These are phyloP conservation scores for Drosophila tripunctata DNA, from an alignment of 2,888 invertebrate species.

Conservation along the genomic window DNA sequence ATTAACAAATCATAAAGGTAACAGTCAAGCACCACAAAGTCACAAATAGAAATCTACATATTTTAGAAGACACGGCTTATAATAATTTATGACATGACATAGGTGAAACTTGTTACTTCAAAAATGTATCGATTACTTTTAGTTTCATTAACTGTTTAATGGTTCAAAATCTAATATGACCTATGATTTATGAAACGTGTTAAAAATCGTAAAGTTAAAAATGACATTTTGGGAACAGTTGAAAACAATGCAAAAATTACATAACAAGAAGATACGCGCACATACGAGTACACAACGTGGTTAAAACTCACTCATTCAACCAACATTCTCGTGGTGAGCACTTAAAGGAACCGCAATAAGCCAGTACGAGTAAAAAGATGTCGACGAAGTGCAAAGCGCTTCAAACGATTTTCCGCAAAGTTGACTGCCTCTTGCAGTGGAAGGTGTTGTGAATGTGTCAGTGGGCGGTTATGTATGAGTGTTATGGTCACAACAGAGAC, in stretches of 20 bases:
- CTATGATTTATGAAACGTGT: constrained; percentile 23
- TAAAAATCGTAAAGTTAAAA: constrained; percentile 57
- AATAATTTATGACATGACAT: too few relatives aligned
- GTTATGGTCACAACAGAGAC: constrained; percentile 66
- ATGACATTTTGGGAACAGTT: constrained; percentile 62
- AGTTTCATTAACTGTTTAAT: neutral
- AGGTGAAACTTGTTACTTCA: too few relatives aligned
- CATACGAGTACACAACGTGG: constrained; percentile 15
- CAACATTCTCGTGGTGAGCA: constrained; percentile 34
- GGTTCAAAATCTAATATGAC: neutral
- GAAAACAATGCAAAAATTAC: constrained; percentile 45
- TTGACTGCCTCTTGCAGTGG: constrained; percentile 78
- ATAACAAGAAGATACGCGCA: constrained; percentile 18
- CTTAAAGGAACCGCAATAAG: constrained; percentile 53
- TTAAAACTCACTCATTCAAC: constrained; percentile 4
- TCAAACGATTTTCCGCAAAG: constrained; percentile 80
- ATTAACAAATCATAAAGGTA: neutral
- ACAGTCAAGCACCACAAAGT: neutral
- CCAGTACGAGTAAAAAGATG: constrained; percentile 65
- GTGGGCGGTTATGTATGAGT: constrained; percentile 37
- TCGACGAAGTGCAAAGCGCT: constrained; percentile 79
- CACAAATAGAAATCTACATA: neutral
- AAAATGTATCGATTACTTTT: neutral
- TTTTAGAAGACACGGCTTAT: too few relatives aligned
- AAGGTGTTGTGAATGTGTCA: constrained; percentile 65